Percentiles rank a stretch among this genome's conserved stretches.
phyloP scores from a whole-genome alignment of 2,113 vertebrate genomes.

The Eptesicus fuscus region DNA sequence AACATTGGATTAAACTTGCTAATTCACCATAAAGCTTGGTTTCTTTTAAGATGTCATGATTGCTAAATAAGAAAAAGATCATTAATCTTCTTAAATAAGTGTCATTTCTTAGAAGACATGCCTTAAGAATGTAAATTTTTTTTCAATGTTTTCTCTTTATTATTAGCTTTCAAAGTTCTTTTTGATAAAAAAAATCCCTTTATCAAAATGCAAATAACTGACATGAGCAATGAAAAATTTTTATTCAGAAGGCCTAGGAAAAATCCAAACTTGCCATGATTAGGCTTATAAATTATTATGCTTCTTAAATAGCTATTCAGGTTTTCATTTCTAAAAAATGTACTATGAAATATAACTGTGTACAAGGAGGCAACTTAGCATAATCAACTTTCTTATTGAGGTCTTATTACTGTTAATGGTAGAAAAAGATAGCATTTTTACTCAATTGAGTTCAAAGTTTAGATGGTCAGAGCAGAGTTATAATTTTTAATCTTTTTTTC shows the following conservation, averaged over 20 bases:
- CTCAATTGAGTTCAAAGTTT: background rate
- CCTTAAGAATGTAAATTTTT: background rate
- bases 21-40: background rate
- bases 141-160: conserved; percentile 4
- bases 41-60: background rate
- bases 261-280: conserved; percentile 30
- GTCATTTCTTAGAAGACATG: background rate
- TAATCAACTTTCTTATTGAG: background rate
- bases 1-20: conserved; percentile 11
- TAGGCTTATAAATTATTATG: background rate
- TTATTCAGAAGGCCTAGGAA: conserved; percentile 15
- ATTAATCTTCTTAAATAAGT: background rate
- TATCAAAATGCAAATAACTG: background rate
- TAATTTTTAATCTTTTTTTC: background rate
- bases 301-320: background rate
- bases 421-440: background rate
- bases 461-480: background rate
- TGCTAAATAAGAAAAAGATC: conserved; percentile 32
- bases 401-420: background rate
- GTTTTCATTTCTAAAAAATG: background rate
- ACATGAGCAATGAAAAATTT: background rate
- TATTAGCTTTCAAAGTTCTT: conserved; percentile 43
- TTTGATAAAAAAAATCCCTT: conserved; percentile 6
- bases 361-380: background rate
- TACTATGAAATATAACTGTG: background rate